phyloP scores from a whole-genome alignment of 2,797 vertebrate genomes.

The Valencia hispanica region DNA sequence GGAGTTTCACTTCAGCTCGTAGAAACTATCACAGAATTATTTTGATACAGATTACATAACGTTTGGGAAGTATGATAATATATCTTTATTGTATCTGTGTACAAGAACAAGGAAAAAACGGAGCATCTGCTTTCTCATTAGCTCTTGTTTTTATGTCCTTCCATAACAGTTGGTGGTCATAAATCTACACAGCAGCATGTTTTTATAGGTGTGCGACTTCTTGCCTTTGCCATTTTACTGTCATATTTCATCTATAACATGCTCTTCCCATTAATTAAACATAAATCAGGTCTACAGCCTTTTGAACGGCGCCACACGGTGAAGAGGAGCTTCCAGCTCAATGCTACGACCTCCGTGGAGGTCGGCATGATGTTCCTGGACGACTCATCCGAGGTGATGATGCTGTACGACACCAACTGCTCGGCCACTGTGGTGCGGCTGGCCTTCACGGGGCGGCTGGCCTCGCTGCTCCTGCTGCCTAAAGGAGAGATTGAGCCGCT shows the following conservation, averaged over 20 bases:
- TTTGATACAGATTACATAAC: background rate
- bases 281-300: conserved; percentile 31
- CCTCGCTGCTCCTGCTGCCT: conserved; percentile 36
- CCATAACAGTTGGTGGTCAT: conserved; percentile 2
- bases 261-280: conserved; percentile 18
- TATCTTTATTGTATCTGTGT: background rate
- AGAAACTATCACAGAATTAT: background rate
- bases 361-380: conserved; percentile 43
- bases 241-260: conserved; percentile 14
- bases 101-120: background rate
- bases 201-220: conserved; percentile 23
- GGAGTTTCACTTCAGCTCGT: background rate
- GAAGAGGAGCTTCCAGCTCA: conserved; percentile 30
- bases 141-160: conserved; percentile 6
- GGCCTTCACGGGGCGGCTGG: conserved; percentile 14
- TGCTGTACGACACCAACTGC: conserved; percentile 46
- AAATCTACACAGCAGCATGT: conserved; percentile 9
- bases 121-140: conserved; percentile 14
- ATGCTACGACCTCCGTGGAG: conserved; percentile 21
- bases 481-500: conserved; percentile 34
- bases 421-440: conserved; percentile 24
- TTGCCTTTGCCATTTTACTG: conserved; percentile 3
- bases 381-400: conserved; percentile 30
- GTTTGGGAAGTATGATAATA: background rate
- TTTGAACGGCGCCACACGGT: conserved; percentile 31